Conservation (phyloP, 2,113 vertebrate genomes). For the Elanoides forficatus region DNA sequence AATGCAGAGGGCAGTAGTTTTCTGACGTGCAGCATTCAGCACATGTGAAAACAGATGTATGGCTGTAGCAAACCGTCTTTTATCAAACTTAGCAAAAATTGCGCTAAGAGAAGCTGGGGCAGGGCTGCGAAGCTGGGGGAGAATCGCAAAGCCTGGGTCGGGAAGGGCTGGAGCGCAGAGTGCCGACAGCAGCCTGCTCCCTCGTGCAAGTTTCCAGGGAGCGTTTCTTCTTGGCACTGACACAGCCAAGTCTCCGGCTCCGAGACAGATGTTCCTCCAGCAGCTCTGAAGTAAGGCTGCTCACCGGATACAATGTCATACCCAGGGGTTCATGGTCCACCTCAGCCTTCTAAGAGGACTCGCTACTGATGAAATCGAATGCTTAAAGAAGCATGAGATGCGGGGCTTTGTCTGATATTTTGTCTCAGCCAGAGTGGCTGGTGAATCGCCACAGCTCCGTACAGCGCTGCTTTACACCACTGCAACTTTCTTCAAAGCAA, state of each 20-base stretch:
- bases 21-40: background rate
- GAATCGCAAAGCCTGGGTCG: background rate
- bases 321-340: slow-evolving; percentile 14
- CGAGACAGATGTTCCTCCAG: slow-evolving; percentile 33
- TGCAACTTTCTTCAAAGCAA: slow-evolving; percentile 64
- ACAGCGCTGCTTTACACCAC: slow-evolving; percentile 30
- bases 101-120: background rate
- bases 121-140: background rate
- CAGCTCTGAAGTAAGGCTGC: slow-evolving; percentile 31
- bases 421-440: slow-evolving; percentile 51
- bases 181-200: background rate
- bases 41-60: background rate
- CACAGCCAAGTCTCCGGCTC: slow-evolving; percentile 54
- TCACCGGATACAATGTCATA: slow-evolving; percentile 7
- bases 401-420: slow-evolving; percentile 46
- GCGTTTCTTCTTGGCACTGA: slow-evolving; percentile 65
- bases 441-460: background rate
- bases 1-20: slow-evolving; percentile 10
- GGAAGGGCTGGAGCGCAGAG: background rate
- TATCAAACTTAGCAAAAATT: background rate
- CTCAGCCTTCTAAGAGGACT: slow-evolving; percentile 36
- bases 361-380: slow-evolving; percentile 66
- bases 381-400: slow-evolving; percentile 68
- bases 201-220: slow-evolving; percentile 68
- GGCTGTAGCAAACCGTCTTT: background rate